phyloP scores from a whole-genome alignment of 2,888 invertebrate species.

The Pachycephus smyrnensis region DNA sequence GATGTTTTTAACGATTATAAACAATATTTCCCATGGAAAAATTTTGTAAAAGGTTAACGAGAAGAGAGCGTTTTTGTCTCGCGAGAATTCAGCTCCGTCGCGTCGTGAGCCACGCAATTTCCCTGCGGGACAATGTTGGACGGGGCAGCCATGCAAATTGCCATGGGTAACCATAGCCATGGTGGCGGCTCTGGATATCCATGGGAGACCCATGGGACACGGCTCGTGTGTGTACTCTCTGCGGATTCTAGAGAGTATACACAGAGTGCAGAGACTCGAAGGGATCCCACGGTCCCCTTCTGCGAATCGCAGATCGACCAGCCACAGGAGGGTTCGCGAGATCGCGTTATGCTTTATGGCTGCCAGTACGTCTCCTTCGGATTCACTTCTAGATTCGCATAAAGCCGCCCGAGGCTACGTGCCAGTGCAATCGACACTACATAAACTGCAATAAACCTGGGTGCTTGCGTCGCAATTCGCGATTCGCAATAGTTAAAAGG shows the following conservation, averaged over 20 bases:
- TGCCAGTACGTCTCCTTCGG: background rate
- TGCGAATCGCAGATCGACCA: constrained; percentile 27
- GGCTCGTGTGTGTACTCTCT: constrained; percentile 1
- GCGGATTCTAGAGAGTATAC: background rate
- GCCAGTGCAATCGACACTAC: background rate
- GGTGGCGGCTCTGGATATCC: constrained; percentile 1
- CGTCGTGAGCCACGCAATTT: background rate
- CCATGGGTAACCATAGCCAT: constrained; percentile 25
- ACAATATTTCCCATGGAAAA: background rate
- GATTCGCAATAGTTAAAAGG: background rate
- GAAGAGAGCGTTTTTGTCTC: too few species aligned
- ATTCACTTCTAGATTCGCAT: background rate
- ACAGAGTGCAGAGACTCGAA: constrained; percentile 13
- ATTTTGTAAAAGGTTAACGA: background rate
- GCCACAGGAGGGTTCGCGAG: background rate
- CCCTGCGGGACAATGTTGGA: background rate
- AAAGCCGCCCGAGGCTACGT: background rate
- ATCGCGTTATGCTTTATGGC: background rate
- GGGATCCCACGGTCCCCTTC: constrained; percentile 39
- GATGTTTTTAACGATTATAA: background rate
- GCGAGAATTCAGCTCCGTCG: background rate
- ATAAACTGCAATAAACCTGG: background rate
- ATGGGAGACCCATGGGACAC: background rate
- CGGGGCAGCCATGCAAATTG: constrained; percentile 40
- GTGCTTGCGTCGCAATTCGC: background rate